Conservation (phyloP, 2,797 vertebrate genomes). For the Pantherophis alleghaniensis region DNA sequence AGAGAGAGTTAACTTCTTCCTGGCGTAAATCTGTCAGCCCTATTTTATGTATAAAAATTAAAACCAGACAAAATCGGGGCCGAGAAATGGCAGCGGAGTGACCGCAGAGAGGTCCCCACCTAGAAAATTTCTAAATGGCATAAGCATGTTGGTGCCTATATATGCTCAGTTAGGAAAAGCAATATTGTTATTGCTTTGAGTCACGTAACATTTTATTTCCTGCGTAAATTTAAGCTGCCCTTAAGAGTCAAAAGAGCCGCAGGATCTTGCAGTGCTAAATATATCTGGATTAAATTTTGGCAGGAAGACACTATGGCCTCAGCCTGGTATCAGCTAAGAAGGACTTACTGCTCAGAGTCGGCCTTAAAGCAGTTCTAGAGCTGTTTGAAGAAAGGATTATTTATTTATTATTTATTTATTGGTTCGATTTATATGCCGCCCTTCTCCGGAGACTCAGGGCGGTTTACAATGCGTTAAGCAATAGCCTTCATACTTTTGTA, state of each 20-base stretch:
- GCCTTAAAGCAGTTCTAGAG: conserved; percentile 39
- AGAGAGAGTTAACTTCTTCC: background rate
- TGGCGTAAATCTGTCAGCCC: background rate
- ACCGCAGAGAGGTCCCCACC: background rate
- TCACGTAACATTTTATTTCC: conserved; percentile 35
- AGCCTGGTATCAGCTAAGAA: conserved; percentile 38
- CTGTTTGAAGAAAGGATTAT: background rate
- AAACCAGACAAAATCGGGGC: background rate
- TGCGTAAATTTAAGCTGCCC: conserved; percentile 41
- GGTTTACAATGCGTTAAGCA: no score
- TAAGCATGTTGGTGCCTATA: background rate
- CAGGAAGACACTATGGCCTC: conserved; percentile 1
- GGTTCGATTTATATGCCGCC: no score
- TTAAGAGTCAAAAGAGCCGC: conserved; percentile 30
- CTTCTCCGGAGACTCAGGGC: no score
- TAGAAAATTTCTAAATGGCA: background rate
- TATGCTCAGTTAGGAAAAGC: background rate
- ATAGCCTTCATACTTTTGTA: no score
- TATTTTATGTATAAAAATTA: background rate
- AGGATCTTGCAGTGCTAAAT: conserved; percentile 32
- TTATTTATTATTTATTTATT: no score
- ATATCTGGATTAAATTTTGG: conserved; percentile 49
- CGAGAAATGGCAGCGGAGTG: background rate
- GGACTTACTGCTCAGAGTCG: conserved; percentile 1
- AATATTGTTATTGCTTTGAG: background rate